Conservation (phyloP, 2,797 vertebrate genomes). For the Sebastes hubbsi region DNA sequence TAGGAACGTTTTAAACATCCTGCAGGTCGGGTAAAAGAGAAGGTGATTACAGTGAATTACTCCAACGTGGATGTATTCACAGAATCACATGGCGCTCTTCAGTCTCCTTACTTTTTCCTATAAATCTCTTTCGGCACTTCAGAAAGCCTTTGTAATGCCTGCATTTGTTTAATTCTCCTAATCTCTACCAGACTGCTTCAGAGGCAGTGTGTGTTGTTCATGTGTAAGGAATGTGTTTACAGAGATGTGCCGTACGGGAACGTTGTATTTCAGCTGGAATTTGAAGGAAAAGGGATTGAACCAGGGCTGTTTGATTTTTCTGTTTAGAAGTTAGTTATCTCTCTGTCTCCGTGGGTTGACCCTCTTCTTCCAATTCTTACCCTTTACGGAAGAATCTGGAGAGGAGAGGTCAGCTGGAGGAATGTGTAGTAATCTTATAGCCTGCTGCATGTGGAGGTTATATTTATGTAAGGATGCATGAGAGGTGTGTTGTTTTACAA, state of each 20-base stretch:
- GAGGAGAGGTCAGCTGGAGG: neutral
- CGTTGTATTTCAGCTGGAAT: neutral
- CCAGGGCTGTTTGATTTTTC: neutral
- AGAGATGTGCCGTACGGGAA: neutral
- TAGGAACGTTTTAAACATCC: neutral
- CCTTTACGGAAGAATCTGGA: constrained; percentile 26
- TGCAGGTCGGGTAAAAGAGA: neutral
- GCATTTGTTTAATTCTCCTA: constrained; percentile 6
- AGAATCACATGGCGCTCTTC: neutral
- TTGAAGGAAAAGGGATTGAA: neutral
- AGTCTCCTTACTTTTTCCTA: too few species aligned
- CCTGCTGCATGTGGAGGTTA: constrained; percentile 7
- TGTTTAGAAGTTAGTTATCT: neutral
- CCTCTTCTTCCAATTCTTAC: neutral
- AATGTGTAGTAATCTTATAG: constrained; percentile 4
- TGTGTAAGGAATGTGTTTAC: constrained; percentile 40
- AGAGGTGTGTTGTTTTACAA: neutral
- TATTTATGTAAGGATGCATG: neutral
- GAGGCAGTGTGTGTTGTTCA: neutral
- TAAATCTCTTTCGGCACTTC: neutral
- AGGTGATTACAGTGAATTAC: neutral
- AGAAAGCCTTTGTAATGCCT: neutral
- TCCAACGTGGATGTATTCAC: neutral
- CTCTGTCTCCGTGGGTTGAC: neutral
- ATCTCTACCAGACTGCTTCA: constrained; percentile 27